Evolutionary conservation across 2,113 vertebrate genomes (phyloP).

Genomic region (Smithornis capensis): DNA sequence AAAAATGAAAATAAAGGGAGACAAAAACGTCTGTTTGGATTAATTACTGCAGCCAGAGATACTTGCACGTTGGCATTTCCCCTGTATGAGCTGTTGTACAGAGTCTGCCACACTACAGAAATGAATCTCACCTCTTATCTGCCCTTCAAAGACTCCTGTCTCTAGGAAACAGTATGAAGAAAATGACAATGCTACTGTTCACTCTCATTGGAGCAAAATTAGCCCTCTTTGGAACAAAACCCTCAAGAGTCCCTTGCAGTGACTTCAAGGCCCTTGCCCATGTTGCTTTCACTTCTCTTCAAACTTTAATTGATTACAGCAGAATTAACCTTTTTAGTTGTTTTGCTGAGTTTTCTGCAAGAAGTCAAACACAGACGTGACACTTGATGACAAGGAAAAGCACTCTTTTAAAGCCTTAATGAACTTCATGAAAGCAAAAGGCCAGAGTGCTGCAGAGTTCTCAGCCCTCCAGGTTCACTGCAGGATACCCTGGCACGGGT

Average conservation of each 20-base stretch:
- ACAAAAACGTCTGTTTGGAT: not conserved
- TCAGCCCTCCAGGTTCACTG: not conserved
- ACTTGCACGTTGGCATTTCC: not conserved
- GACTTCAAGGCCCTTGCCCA: not conserved
- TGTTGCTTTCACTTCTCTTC: not conserved
- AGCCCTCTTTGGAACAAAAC: constrained; percentile 23
- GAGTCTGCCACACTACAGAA: not conserved
- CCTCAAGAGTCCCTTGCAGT: not conserved
- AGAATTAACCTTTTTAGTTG: constrained; percentile 22
- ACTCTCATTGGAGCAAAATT: not conserved
- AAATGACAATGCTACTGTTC: not conserved
- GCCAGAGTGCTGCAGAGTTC: not conserved
- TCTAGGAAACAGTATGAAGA: constrained; percentile 19
- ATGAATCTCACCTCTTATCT: not conserved
- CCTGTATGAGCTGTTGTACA: not conserved
- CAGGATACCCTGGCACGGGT: not conserved
- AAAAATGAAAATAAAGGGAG: not conserved
- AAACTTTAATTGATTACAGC: constrained; percentile 9
- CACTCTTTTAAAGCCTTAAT: constrained; percentile 29
- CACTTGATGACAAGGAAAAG: constrained; percentile 20
- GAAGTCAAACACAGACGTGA: not conserved
- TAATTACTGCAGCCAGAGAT: not conserved
- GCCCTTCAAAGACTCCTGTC: constrained; percentile 9
- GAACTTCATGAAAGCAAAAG: not conserved
- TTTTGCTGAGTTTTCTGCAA: constrained; percentile 23